A percentile compares a stretch with the other conserved stretches of the same genome.
Conservation (phyloP, 53 echinoderm and acorn worm species). For the Temnopleurus reevesii region DNA sequence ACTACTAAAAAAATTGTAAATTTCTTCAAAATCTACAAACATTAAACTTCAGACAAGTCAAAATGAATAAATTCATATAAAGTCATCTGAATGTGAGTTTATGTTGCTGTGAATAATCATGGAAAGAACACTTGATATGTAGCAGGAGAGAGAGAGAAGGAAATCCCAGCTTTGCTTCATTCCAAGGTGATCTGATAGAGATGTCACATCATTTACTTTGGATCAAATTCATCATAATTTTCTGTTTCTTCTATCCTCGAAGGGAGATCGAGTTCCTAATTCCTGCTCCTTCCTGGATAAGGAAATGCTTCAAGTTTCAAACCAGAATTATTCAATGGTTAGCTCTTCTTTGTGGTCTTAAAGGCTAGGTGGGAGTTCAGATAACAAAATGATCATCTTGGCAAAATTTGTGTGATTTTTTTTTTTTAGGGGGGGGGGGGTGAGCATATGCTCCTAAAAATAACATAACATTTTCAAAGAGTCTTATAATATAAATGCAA, state of each 20-base stretch:
- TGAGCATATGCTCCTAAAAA: too few species aligned
- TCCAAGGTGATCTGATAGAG: constrained; percentile 47
- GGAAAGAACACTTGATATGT: constrained; percentile 6
- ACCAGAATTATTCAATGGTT: constrained; percentile 17
- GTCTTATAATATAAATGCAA: too few species aligned
- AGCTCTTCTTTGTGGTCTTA: constrained; percentile 17
- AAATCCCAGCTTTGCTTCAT: constrained; percentile 36
- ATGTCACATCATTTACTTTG: constrained; percentile 40
- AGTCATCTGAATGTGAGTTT: too few species aligned
- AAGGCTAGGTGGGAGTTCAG: neutral
- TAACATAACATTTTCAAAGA: too few species aligned
- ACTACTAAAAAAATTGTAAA: too few species aligned
- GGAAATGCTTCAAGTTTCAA: constrained; percentile 48
- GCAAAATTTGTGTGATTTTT: too few species aligned
- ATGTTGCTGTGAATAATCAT: neutral
- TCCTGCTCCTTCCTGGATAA: constrained; percentile 37
- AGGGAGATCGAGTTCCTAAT: constrained; percentile 32
- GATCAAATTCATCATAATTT: constrained; percentile 41
- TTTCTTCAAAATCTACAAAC: too few species aligned
- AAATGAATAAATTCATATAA: too few species aligned
- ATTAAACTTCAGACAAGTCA: too few species aligned
- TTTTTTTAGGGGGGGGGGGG: too few species aligned
- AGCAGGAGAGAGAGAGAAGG: constrained; percentile 23
- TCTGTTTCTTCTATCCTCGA: constrained; percentile 4
- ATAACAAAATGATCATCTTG: neutral